Evolutionary conservation across 1,140 invertebrate species (phyloP).

Genomic region (Arion vulgaris): DNA sequence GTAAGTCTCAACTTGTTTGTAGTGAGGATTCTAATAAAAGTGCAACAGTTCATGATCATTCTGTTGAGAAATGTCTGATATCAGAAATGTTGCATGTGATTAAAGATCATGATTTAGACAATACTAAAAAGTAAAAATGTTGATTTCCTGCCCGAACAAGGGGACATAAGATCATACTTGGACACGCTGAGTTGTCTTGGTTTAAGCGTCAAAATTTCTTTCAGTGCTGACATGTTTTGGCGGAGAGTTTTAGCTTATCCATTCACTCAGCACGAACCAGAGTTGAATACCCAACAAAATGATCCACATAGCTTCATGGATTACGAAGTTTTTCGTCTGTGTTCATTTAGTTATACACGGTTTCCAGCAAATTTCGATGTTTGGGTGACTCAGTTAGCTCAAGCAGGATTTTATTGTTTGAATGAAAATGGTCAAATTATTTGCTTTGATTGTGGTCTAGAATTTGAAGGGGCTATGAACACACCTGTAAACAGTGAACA

Average conservation of each 20-base stretch:
- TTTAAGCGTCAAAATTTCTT: neutral
- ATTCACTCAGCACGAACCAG: neutral
- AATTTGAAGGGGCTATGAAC: neutral
- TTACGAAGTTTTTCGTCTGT: slow-evolving; percentile 13
- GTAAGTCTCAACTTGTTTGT: no score
- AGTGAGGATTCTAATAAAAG: no score
- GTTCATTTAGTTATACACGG: slow-evolving; percentile 1
- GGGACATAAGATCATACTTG: neutral
- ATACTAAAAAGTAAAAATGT: no score
- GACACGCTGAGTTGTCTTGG: neutral
- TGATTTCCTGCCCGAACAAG: no score
- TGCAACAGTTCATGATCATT: no score
- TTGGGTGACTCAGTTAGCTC: neutral
- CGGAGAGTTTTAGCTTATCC: neutral
- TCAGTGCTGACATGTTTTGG: neutral
- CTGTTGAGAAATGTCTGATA: no score
- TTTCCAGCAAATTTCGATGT: slow-evolving; percentile 1
- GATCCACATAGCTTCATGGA: neutral
- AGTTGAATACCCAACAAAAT: neutral
- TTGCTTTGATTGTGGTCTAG: slow-evolving; percentile 5
- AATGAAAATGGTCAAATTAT: neutral
- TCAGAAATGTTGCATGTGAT: no score
- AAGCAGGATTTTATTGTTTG: neutral
- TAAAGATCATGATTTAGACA: no score
- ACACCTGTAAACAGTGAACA: neutral